Evolutionary conservation across 2,113 vertebrate species (phyloP), one percentile per base, ranked within the genome.

Genomic region (Bolborhynchus lineola): DNA sequence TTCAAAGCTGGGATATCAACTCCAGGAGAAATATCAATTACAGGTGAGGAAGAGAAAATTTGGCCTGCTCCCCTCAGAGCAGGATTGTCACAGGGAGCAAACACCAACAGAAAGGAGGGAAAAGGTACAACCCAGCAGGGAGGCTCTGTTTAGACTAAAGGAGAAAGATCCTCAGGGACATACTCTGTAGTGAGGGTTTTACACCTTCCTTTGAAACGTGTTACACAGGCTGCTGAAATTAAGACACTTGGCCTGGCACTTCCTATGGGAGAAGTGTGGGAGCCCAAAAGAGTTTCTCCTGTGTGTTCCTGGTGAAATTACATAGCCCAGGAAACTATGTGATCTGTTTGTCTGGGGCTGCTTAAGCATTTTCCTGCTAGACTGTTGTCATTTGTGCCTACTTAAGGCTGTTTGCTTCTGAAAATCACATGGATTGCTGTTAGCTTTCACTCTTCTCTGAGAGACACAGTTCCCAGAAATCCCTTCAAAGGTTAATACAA

Each of bases 11-110:
- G 99, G 99, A 99, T 46, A 98, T 99, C 92, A 99, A 98, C 97
- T 99, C 99, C 7, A 98, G 98, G n/a, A 99, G 99, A 77, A 99
- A 99, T 96, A 99, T 99, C 91, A 99, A 99, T 94, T 99, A 99
- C 98, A 99, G 99, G 99, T 99, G 75, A 88, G 81, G 47, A 29
- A 42, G 1, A 8, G 50, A 59, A 44, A 53, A 53, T 55, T 84
- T 79, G 47, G 25, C 17, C 18, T 19, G 2, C 33, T 90, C 41
- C 55, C 16, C 14, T 2, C 0, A 31, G 33, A 81, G 46, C n/a
- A 67, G 64, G 46, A 20, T 39, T 86, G 77, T 84, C 57, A 53
- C 35, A 69, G 68, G 52, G 92, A 44, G 52, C 41, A 63, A 75
- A 14, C 23, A 46, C 18, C 39, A 49, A 26, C 35, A 72, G 37